phyloP scores from a whole-genome alignment of 1,140 invertebrate genomes.

The Bombus sylvicola region DNA sequence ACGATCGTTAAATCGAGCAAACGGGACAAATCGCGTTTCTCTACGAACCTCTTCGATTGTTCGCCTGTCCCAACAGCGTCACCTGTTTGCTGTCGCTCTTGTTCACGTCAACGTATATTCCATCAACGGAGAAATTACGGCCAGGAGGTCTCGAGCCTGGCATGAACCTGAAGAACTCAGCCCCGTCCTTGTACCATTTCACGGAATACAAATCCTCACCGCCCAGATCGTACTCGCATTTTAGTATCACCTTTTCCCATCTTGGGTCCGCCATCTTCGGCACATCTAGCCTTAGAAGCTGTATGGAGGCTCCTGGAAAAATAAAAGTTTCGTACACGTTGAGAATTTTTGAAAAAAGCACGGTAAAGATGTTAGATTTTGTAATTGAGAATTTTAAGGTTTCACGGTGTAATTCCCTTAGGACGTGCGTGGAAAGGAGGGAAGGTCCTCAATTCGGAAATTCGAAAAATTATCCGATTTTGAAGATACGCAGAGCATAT shows the following conservation, averaged over 20 bases:
- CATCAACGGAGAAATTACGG: constrained; percentile 89
- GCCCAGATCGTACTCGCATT: constrained; percentile 83
- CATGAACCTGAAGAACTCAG: constrained; percentile 86
- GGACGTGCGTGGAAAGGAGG: no score
- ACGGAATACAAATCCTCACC: constrained; percentile 84
- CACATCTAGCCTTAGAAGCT: constrained; percentile 71
- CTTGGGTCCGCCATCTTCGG: constrained; percentile 77
- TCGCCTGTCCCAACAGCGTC: constrained; percentile 70
- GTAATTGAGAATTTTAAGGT: no score
- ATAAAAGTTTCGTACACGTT: not conserved
- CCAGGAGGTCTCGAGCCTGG: constrained; percentile 86
- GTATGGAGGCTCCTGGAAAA: constrained; percentile 63
- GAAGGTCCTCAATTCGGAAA: no score
- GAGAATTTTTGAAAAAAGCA: not conserved
- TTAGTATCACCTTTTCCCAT: constrained; percentile 80
- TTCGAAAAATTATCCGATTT: not conserved
- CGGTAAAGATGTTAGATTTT: no score
- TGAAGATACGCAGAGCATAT: no score
- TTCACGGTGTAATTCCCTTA: no score
- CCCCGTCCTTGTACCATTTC: constrained; percentile 87
- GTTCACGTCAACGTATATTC: constrained; percentile 90
- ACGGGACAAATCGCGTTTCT: constrained; percentile 12
- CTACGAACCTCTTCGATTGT: constrained; percentile 58
- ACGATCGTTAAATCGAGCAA: not conserved
- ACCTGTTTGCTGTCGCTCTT: constrained; percentile 74